A percentile compares a stretch with the other conserved stretches of the same genome.
Evolutionary conservation across 2,888 invertebrate genomes (phyloP).

Genomic region (Plebejus anna): DNA sequence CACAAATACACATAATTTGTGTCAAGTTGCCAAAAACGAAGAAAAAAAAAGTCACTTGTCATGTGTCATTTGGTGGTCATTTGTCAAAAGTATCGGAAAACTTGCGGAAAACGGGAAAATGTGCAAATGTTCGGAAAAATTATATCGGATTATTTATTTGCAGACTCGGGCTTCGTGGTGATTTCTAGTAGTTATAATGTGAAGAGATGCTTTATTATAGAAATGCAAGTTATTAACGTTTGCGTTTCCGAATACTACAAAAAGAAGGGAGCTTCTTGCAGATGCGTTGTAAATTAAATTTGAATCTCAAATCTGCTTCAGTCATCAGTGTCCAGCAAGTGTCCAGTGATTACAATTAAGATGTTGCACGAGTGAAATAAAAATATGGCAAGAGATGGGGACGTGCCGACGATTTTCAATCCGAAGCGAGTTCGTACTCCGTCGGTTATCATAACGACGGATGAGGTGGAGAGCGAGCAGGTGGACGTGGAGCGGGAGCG

Average conservation of each 20-base stretch:
- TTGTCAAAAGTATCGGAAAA: constrained; percentile 5
- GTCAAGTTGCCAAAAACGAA: neutral
- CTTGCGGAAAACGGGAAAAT: constrained; percentile 33
- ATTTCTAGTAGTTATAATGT: neutral
- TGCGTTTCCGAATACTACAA: neutral
- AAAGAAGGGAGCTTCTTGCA: neutral
- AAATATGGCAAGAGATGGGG: constrained; percentile 85
- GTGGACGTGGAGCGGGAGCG: constrained; percentile 61
- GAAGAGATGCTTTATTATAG: constrained; percentile 31
- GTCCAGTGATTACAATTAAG: constrained; percentile 33
- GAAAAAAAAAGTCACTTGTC: neutral
- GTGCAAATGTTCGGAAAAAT: constrained; percentile 42
- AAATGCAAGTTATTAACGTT: neutral
- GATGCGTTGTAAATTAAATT: constrained; percentile 40
- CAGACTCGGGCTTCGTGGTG: neutral
- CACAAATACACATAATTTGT: too few relatives aligned
- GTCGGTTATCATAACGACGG: constrained; percentile 84
- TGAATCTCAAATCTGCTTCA: constrained; percentile 31
- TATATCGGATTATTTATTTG: neutral
- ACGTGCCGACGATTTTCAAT: constrained; percentile 90
- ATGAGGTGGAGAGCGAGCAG: constrained; percentile 74
- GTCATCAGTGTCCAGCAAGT: too few relatives aligned
- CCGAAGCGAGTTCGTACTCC: constrained; percentile 85
- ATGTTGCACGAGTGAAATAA: constrained; percentile 42
- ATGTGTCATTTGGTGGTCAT: neutral